Evolutionary conservation across 2,113 vertebrate genomes (phyloP), one percentile per base, ranked within the genome.

Genomic region (Chroicocephalus ridibundus): DNA sequence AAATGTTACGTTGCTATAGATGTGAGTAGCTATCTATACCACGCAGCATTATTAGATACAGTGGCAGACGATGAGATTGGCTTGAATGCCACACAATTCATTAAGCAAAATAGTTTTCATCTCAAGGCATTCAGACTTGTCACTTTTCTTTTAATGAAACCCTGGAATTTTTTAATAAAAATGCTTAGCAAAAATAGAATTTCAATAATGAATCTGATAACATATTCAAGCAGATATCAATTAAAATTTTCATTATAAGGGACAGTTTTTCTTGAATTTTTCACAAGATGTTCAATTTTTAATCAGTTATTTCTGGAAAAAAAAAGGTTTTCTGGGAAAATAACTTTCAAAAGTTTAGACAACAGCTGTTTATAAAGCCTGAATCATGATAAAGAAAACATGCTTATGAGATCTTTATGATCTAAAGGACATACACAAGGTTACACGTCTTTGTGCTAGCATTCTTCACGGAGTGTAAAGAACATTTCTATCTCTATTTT

Each of bases 241-340:
- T 96, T 94, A 96, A 94, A 93, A 72, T 82, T 91, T 75, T 92
- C 85, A 92, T 94, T 94, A 84, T 40, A 71, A 57, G 36, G 46
- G 80, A 76, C 52, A 75, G 9, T 66, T 93, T 92, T 92, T 71
- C 64, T 64, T 96, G n/a, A 92, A 75, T 96, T 92, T 96, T 97
- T 95, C 55, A 83, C 47, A 71, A 81, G 95, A 55, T 60, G 32
- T 36, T 95, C 4, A 88, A 92, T 78, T 83, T 94, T 92, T 96
- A 93, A 94, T 76, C 38, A 27, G 27, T 82, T 86, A 54, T 74
- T 95, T 77, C 36, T 34, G 10, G 18, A 18, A 57, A 32, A 62
- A 17, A 46, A n/a, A 15, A 2, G 2, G 1, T 2, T 20, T n/a
- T 61, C 7, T 5, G 5, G n/a, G 42, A 54, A 81, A 77, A 82